phyloP scores from a whole-genome alignment of 2,797 vertebrate species.

The Hemitrygon akajei region DNA sequence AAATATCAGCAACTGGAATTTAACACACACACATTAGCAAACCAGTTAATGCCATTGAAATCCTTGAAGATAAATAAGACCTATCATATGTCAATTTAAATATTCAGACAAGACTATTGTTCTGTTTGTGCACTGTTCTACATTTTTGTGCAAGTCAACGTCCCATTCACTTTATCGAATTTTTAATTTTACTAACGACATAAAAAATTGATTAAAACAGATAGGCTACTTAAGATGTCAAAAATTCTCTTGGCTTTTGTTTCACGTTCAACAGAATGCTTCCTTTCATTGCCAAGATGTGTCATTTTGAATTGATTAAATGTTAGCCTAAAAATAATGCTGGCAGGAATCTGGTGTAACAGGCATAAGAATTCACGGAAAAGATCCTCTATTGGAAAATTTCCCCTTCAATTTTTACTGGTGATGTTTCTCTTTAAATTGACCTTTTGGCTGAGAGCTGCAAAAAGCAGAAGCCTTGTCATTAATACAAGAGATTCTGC shows the following conservation, averaged over 20 bases:
- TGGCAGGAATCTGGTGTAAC: neutral
- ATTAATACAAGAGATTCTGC: no score
- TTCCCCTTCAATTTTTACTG: neutral
- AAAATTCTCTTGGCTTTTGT: constrained; percentile 2
- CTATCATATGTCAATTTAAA: neutral
- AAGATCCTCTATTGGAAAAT: neutral
- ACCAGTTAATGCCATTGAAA: neutral
- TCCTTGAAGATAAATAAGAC: neutral
- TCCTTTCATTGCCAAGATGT: neutral
- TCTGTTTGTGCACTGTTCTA: neutral
- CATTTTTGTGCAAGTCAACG: neutral
- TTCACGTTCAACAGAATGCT: neutral
- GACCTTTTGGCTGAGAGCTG: neutral
- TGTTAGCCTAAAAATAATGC: neutral
- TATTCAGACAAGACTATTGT: neutral
- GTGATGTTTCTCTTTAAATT: neutral
- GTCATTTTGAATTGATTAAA: neutral
- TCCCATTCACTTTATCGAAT: neutral
- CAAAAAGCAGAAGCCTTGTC: neutral
- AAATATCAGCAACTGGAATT: neutral
- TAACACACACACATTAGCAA: constrained; percentile 2
- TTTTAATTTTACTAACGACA: neutral
- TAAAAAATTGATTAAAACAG: neutral
- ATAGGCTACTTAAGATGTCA: neutral
- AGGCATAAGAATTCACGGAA: neutral